Evolutionary conservation across 2,888 invertebrate species (phyloP).

Genomic region (Metellina segmentata): DNA sequence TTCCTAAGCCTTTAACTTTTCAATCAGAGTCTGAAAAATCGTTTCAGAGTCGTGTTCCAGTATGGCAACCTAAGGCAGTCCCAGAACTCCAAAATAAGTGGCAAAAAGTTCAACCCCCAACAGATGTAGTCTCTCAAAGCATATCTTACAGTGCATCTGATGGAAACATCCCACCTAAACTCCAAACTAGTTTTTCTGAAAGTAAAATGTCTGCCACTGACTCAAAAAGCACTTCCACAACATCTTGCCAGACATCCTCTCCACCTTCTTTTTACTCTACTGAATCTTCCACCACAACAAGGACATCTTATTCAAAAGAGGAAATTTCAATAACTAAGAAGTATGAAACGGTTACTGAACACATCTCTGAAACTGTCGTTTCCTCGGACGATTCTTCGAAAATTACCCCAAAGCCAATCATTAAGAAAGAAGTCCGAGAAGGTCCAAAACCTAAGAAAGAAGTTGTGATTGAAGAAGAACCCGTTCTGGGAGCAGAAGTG

Average conservation of each 20-base stretch:
- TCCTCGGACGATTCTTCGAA: slow-evolving; percentile 20
- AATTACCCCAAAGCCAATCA: slow-evolving; percentile 69
- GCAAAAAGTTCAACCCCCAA: neutral
- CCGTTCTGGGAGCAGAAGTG: slow-evolving; percentile 73
- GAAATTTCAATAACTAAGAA: slow-evolving; percentile 72
- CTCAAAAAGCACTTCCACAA: slow-evolving; percentile 46
- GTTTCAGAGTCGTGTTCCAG: neutral
- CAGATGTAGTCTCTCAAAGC: neutral
- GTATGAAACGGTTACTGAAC: slow-evolving; percentile 64
- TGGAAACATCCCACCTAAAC: neutral
- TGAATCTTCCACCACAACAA: slow-evolving; percentile 53
- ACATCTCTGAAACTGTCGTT: slow-evolving; percentile 39
- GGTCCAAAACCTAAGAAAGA: slow-evolving; percentile 66
- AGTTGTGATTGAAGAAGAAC: slow-evolving; percentile 75
- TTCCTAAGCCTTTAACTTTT: slow-evolving; percentile 41
- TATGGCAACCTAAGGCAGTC: slow-evolving; percentile 41
- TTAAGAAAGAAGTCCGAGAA: slow-evolving; percentile 65
- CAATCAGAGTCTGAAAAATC: slow-evolving; percentile 19
- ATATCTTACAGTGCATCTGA: neutral
- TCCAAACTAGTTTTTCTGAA: slow-evolving; percentile 25
- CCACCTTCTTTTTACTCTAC: slow-evolving; percentile 37
- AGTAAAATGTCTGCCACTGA: slow-evolving; percentile 36
- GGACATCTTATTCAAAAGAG: slow-evolving; percentile 66
- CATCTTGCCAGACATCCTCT: slow-evolving; percentile 61
- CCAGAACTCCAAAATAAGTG: slow-evolving; percentile 4